phyloP scores from a whole-genome alignment of 2,888 invertebrate species.

The Tromatobia lineatoria region DNA sequence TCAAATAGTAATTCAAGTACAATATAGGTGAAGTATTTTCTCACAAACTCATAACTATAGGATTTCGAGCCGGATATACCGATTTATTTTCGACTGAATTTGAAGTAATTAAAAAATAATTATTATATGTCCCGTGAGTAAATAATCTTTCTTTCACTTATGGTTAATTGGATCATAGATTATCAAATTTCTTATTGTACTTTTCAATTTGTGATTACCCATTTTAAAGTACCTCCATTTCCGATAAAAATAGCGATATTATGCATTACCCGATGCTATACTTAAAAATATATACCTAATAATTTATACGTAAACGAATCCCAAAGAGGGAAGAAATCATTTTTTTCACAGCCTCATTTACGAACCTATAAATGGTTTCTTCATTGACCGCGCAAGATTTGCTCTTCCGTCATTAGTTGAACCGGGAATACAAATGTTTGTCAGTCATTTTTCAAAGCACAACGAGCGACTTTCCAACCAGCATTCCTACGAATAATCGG shows the following conservation, averaged over 20 bases:
- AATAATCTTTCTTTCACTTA: too few relatives aligned
- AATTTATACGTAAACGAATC: too few relatives aligned
- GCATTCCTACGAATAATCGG: slow-evolving; percentile 11
- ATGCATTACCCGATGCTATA: neutral
- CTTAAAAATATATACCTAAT: neutral
- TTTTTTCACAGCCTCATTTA: neutral
- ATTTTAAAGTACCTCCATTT: too few relatives aligned
- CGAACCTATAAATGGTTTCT: neutral
- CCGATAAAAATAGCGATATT: neutral
- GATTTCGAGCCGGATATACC: neutral
- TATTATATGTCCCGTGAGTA: too few relatives aligned
- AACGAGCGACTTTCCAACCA: slow-evolving; percentile 21
- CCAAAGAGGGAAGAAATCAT: neutral
- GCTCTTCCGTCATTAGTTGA: neutral
- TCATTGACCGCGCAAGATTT: neutral
- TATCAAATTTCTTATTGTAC: too few relatives aligned
- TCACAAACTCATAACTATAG: neutral
- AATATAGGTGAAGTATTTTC: neutral
- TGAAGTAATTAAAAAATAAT: too few relatives aligned
- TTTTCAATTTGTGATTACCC: too few relatives aligned
- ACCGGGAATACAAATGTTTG: slow-evolving; percentile 11
- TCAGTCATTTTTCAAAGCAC: neutral
- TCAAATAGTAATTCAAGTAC: neutral
- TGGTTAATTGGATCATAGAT: too few relatives aligned
- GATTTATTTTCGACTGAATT: neutral